Percentiles rank a stretch among this genome's conserved stretches.
phyloP scores from a whole-genome alignment of 2,888 invertebrate species.

The Limenitis camilla region DNA sequence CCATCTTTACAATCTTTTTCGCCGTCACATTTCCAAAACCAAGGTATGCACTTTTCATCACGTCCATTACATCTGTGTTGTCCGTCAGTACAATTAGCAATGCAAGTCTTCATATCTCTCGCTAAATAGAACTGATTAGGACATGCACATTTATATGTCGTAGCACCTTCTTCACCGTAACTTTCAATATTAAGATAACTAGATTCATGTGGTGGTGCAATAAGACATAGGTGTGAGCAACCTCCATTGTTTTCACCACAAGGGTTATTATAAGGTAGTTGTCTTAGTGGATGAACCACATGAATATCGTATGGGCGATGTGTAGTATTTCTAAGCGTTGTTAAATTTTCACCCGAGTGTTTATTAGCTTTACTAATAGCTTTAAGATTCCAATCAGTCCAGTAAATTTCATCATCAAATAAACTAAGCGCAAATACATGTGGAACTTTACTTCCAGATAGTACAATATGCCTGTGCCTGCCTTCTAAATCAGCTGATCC shows the following conservation, averaged over 20 bases:
- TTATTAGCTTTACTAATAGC: slow-evolving; percentile 94
- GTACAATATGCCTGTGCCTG: slow-evolving; percentile 84
- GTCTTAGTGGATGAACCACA: slow-evolving; percentile 91
- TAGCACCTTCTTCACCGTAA: slow-evolving; percentile 86
- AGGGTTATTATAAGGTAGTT: slow-evolving; percentile 89
- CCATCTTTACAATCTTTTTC: slow-evolving; percentile 95
- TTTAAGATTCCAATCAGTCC: slow-evolving; percentile 99
- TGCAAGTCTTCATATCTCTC: slow-evolving; percentile 88
- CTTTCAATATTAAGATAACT: slow-evolving; percentile 85
- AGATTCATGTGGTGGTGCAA: slow-evolving; percentile 86
- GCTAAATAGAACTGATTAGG: slow-evolving; percentile 94
- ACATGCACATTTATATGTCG: slow-evolving; percentile 90
- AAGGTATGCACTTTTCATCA: slow-evolving; percentile 77
- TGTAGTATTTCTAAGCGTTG: slow-evolving; percentile 88
- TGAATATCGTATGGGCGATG: slow-evolving; percentile 97
- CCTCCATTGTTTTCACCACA: slow-evolving; percentile 95
- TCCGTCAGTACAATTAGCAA: slow-evolving; percentile 94
- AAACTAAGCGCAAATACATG: slow-evolving; percentile 96
- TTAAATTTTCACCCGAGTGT: slow-evolving; percentile 85
- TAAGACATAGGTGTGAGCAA: slow-evolving; percentile 95
- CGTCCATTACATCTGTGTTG: slow-evolving; percentile 82
- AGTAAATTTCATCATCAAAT: slow-evolving; percentile 95
- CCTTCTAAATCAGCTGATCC: slow-evolving; percentile 96
- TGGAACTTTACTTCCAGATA: slow-evolving; percentile 88
- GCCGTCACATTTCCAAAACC: slow-evolving; percentile 85